Evolutionary conservation across 2,797 vertebrate genomes (phyloP).

Genomic region (Siniperca undulata): DNA sequence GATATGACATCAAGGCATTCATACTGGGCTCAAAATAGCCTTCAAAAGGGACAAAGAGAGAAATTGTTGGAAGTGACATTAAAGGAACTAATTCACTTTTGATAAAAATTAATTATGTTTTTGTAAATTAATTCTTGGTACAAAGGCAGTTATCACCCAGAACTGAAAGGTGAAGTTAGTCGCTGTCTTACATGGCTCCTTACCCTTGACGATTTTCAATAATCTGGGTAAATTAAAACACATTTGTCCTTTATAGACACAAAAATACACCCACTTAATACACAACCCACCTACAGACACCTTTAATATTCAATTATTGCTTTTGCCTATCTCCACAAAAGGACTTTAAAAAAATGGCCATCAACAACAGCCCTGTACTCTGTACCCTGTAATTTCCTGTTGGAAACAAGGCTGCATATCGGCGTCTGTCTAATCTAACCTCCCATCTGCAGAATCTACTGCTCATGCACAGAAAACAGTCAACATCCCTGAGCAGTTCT

Average conservation of each 20-base stretch:
- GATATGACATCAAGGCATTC: not conserved
- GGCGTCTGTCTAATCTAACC: conserved; percentile 31
- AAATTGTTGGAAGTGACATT: not conserved
- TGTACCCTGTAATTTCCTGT: conserved; percentile 49
- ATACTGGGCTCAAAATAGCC: not conserved
- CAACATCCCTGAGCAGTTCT: conserved; percentile 48
- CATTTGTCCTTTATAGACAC: not conserved
- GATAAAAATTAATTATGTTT: conserved; percentile 29
- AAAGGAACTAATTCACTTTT: conserved; percentile 13
- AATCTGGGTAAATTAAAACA: conserved; percentile 22
- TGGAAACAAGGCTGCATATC: conserved; percentile 34
- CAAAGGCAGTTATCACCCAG: conserved; percentile 2
- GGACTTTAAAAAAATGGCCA: not conserved
- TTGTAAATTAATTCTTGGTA: conserved; percentile 12
- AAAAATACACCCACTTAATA: not conserved
- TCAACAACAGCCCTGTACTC: not conserved
- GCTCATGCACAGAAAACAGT: conserved; percentile 36
- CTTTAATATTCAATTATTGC: conserved; percentile 30
- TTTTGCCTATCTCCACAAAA: not conserved
- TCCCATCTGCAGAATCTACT: conserved; percentile 36
- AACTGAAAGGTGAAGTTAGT: conserved; percentile 3
- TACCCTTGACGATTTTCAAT: not conserved
- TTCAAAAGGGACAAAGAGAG: not conserved
- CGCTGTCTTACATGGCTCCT: not conserved
- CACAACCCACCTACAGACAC: not conserved